phyloP scores from a whole-genome alignment of 2,797 vertebrate species.

The Pseudochirops corinnae region DNA sequence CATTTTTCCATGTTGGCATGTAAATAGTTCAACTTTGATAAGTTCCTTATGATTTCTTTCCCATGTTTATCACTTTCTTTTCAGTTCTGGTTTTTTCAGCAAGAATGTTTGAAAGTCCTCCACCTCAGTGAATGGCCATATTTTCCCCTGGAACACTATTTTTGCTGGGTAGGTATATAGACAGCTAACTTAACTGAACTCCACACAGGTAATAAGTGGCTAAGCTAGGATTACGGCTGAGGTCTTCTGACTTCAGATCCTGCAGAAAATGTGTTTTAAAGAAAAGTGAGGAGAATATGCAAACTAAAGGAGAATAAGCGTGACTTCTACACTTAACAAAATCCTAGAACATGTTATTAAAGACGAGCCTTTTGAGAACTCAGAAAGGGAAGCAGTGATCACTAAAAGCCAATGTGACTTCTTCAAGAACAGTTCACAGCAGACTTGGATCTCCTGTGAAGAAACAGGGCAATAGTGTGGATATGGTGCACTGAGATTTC shows the following conservation, averaged over 20 bases:
- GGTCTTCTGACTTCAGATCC: neutral
- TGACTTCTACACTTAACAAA: neutral
- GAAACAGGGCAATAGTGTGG: neutral
- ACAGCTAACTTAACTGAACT: neutral
- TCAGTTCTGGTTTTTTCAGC: too few species aligned
- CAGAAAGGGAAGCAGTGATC: neutral
- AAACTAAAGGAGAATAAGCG: neutral
- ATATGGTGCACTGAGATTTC: neutral
- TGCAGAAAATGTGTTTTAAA: neutral
- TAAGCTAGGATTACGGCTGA: neutral
- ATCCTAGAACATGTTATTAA: neutral
- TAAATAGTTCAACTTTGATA: too few species aligned
- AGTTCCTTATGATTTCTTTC: too few species aligned
- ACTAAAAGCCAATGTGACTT: neutral
- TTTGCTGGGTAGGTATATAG: too few species aligned
- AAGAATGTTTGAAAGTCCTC: too few species aligned
- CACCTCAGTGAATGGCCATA: too few species aligned
- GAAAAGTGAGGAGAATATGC: neutral
- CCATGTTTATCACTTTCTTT: too few species aligned
- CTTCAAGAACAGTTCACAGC: neutral
- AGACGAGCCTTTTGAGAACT: neutral
- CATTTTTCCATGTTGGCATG: too few species aligned
- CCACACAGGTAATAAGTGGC: neutral
- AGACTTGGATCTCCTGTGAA: neutral
- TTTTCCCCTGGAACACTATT: too few species aligned